These are phyloP conservation scores for Wasmannia auropunctata DNA, from an alignment of 1,140 invertebrate species.

Conservation along the genomic window DNA sequence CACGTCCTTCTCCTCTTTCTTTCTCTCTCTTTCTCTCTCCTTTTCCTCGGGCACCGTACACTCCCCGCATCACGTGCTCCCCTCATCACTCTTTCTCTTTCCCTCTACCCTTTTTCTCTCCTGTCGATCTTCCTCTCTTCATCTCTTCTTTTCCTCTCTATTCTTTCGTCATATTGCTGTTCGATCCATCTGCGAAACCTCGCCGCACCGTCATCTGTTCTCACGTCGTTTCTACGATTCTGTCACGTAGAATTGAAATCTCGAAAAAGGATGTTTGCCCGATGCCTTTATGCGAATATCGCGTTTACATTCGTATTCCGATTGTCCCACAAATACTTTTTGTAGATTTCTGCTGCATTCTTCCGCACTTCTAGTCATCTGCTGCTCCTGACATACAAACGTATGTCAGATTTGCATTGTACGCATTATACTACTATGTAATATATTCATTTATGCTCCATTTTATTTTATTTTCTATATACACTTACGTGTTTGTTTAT, in stretches of 20 bases:
- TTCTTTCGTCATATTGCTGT: constrained; percentile 61
- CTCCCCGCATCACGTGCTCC: constrained; percentile 62
- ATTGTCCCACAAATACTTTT: constrained; percentile 60
- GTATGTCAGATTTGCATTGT: background rate
- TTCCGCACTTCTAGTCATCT: background rate
- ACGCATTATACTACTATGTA: background rate
- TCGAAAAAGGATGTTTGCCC: constrained; percentile 69
- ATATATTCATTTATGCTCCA: background rate
- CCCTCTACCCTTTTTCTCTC: constrained; percentile 42
- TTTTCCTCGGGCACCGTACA: background rate
- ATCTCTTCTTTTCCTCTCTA: constrained; percentile 36
- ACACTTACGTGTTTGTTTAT: background rate
- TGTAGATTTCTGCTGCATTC: background rate
- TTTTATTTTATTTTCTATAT: background rate
- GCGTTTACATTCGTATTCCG: constrained; percentile 64
- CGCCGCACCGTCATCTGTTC: constrained; percentile 70
- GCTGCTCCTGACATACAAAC: background rate
- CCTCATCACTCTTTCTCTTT: constrained; percentile 12
- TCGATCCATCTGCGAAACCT: constrained; percentile 71
- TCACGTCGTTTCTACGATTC: constrained; percentile 75
- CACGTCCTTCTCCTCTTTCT: constrained; percentile 61
- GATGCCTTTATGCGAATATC: constrained; percentile 72
- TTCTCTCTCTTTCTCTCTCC: constrained; percentile 57
- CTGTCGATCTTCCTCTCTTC: constrained; percentile 13
- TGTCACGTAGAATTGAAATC: constrained; percentile 70